Evolutionary conservation across 2,888 invertebrate species (phyloP), one percentile per base, ranked within the genome.

Genomic region (Orchestes rusci): DNA sequence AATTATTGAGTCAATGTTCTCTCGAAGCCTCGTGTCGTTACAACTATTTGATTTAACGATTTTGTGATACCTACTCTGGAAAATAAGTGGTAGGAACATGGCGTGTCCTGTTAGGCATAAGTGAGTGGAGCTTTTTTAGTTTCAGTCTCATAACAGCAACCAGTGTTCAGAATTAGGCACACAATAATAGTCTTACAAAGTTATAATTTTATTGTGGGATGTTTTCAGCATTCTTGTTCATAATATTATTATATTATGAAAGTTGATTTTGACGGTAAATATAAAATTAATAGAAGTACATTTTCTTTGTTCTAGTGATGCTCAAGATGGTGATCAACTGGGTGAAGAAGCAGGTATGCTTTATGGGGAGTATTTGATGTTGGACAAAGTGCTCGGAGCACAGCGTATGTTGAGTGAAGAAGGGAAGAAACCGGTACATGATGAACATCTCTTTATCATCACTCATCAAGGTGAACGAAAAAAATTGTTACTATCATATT

Each of bases 381-480:
- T 96, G 61, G 92, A 95, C 65, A 89, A 89, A 62, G 71, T 95
- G 15, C 73, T 95, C 23, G 73, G 72, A 19, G 82, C 90, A 0
- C 94, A 95, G 68, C 73, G 82, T 45, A 77, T 92, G 73, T 75
- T 89, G 35, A 91, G 91, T 53, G 74, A 74, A 3, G 76, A 82
- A 62, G 78, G 84, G 41, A 73, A 80, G 16, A 73, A 78, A 43
- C 77, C 81, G 0, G 93, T 95, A 0, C 95, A 95, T 56, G 97
- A 97, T 66, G 97, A 97, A 62, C 96, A 97, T 71, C 75, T 97
- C 4, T 99, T 99, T 66, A 96, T 97, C 49, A 76, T 97, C 39
- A 96, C 93, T 8, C 97, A 97, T 73, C 97, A 97, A 83, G 93
- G 95, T 94, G 70, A 7, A n/a, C n/a, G n/a, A n/a, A n/a, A n/a